Base-by-base conservation (phyloP, 2,113 vertebrate genomes). In the Agapornis roseicollis region DNA sequence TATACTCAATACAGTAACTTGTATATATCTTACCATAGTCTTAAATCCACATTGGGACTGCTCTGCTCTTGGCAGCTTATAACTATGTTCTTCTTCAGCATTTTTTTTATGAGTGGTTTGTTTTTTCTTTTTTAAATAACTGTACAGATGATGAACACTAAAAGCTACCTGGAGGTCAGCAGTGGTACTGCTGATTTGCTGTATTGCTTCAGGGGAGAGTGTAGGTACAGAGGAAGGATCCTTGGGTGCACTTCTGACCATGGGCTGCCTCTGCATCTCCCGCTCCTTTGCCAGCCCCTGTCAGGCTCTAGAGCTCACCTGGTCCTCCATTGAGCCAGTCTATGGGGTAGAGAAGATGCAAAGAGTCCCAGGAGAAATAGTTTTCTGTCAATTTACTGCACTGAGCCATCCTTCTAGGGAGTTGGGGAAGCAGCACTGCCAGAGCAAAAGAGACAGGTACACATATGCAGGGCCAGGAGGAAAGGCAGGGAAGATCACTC, bases 241-340 rank as follows among this genome's bases (percentile, higher is more conserved):
- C n/a, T 0, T 0, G 22, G 4, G 5, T 69, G 28, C 3, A 0
- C n/a, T 53, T 15, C 31, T 68, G 37, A 13, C 17, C 25, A 17
- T 0, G 0, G 58, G 41, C 20, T 86, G 46, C 17, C 15, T 12
- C 20, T 17, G 10, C 0, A 0, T 31, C 12, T 9, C 29, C 24
- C 2, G 0, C 13, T 81, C 5, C 19, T 65, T 13, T 63, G 31
- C 11, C 41, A 28, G 24, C 2, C 9, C 13, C 29, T 11, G 4
- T 5, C 3, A 28, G 49, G 49, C 64, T 65, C 6, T 46, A 18
- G 9, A 4, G 4, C 8, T 89, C 61, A 66, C 28, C 14, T 58
- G 35, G 18, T 11, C 47, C 27, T 80, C 25, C 56, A 64, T 0
- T 0, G 1, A 80, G 12, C 9, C 50, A 44, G 6, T 13, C n/a